Conservation (phyloP, 1,140 invertebrate species). For the Mercenaria mercenaria region DNA sequence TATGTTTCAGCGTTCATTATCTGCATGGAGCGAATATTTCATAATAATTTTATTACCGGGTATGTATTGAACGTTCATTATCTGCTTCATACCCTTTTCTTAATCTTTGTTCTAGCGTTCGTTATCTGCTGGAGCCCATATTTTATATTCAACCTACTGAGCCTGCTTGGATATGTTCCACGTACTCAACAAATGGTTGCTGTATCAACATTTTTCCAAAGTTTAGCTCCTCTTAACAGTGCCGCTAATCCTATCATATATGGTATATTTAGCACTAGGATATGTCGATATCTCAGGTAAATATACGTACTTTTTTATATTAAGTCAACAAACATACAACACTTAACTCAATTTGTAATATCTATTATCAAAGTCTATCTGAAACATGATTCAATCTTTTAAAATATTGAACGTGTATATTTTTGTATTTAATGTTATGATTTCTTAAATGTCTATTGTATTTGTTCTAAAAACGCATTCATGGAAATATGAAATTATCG, state of each 20-base stretch:
- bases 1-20: too few relatives aligned
- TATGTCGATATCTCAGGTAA: constrained; percentile 95
- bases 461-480: too few relatives aligned
- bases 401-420: background rate
- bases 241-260: constrained; percentile 98
- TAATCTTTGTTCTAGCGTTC: constrained; percentile 91
- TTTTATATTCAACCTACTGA: constrained; percentile 96
- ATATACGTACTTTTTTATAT: background rate
- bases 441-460: too few relatives aligned
- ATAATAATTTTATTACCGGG: too few relatives aligned
- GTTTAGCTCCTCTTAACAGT: constrained; percentile 96
- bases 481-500: too few relatives aligned
- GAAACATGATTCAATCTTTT: background rate
- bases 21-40: too few relatives aligned
- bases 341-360: background rate
- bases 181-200: constrained; percentile 93
- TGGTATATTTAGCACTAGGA: constrained; percentile 95
- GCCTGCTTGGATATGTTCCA: constrained; percentile 95
- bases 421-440: background rate
- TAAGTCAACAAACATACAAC: background rate
- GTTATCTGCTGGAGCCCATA: constrained; percentile 98
- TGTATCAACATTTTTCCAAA: constrained; percentile 96
- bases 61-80: too few relatives aligned
- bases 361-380: background rate
- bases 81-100: too few relatives aligned